Evolutionary conservation across 2,113 vertebrate species (phyloP), one percentile per base, ranked within the genome.

Genomic region (Cyanoramphus novaezelandiae): DNA sequence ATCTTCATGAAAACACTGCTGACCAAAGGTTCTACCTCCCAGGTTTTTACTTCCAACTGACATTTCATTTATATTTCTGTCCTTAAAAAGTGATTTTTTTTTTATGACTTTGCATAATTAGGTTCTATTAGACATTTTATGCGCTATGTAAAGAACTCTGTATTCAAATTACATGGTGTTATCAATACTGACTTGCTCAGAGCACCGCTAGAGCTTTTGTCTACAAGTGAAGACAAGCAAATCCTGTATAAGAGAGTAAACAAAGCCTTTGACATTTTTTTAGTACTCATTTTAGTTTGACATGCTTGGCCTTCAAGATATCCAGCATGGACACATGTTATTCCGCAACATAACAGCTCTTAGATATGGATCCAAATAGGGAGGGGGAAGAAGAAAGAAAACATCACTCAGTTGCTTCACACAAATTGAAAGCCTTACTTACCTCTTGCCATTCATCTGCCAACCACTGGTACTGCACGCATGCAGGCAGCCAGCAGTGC

Each of bases 401-500:
- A 20, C 4, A 29, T 14, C 25, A 21, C 35, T 35, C 20, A 8
- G 5, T 35, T 28, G n/a, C 10, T 33, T 29, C 35, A 31, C 0
- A 19, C 4, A 52, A 47, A 17, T 9, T 4, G 31, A 55, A 81
- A 91, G 9, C 2, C 33, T 33, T 79, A 97, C 99, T 99, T 95
- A 99, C 99, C 9, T 98, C 95, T 52, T 96, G 96, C 99, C 99
- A 99, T 23, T 96, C 86, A 11, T 93, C 98, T 17, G 97, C 67
- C 17, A 92, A 35, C 99, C 99, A 99, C 6, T 29, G 95, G 97
- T 98, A 98, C 10, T 3, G 97, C 5, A 33, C 4, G 69, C 99
- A 99, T 52, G 98, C 96, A 13, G 95, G 92, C 57, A 75, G 92
- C 63, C 87, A 97, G 87, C 99, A 99, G 0, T 80, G 97, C 92